These are phyloP conservation scores for Siniperca scherzeri DNA, from an alignment of 2,797 vertebrate genomes.

Conservation along the genomic window DNA sequence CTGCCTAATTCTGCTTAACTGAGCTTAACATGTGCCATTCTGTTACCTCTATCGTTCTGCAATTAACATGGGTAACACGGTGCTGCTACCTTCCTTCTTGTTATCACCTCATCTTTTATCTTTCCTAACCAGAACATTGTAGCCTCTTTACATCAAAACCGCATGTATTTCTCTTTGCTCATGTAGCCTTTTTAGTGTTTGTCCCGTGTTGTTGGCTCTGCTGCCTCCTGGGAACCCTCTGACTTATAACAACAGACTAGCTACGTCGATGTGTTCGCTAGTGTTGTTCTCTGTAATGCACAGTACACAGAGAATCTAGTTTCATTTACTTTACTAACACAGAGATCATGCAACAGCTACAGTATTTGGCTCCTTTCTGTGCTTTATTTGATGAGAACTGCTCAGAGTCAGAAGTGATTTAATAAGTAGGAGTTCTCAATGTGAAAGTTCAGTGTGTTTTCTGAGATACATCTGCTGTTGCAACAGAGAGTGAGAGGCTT, in stretches of 20 bases:
- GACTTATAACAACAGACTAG: slow-evolving; percentile 49
- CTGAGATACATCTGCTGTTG: background rate
- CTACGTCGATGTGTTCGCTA: slow-evolving; percentile 19
- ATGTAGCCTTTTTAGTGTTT: slow-evolving; percentile 36
- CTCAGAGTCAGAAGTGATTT: slow-evolving; percentile 22
- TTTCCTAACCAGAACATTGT: slow-evolving; percentile 14
- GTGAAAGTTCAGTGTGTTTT: slow-evolving; percentile 13
- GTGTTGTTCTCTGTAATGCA: slow-evolving; percentile 41
- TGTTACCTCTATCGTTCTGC: background rate
- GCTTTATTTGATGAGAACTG: slow-evolving; percentile 24
- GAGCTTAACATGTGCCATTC: too few species aligned
- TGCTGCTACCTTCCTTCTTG: slow-evolving; percentile 11
- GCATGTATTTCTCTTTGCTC: slow-evolving; percentile 31
- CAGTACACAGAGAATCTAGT: slow-evolving; percentile 22
- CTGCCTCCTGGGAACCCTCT: slow-evolving; percentile 44
- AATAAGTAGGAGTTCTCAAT: slow-evolving; percentile 5
- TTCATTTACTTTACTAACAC: slow-evolving; percentile 40
- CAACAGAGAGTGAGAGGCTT: background rate
- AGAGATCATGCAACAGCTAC: slow-evolving; percentile 8
- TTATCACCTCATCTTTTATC: slow-evolving; percentile 33
- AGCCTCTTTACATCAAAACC: slow-evolving; percentile 28
- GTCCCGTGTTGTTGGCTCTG: slow-evolving; percentile 31
- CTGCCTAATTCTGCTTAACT: too few species aligned
- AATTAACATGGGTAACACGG: background rate
- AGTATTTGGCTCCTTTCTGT: slow-evolving; percentile 15